Conservation (phyloP, 2,888 invertebrate genomes). For the Saturnia japonica region DNA sequence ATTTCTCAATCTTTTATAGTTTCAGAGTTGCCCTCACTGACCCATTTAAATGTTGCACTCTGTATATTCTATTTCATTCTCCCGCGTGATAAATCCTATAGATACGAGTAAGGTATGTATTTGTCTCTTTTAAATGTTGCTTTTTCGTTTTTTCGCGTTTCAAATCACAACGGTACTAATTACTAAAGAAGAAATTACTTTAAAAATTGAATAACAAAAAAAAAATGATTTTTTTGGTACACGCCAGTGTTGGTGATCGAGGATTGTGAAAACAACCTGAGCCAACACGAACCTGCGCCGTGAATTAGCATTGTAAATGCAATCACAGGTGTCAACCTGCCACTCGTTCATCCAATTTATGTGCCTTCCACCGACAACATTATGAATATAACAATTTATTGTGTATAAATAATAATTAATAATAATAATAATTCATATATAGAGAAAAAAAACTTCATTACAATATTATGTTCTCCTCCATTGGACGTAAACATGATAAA, state of each 20-base stretch:
- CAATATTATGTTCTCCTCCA: slow-evolving; percentile 29
- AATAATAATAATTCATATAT: slow-evolving; percentile 49
- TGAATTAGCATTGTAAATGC: slow-evolving; percentile 82
- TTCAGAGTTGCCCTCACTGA: no score
- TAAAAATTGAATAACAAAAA: background rate
- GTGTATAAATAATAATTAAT: slow-evolving; percentile 73
- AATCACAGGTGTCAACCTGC: slow-evolving; percentile 79
- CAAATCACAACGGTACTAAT: no score
- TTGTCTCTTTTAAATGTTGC: no score
- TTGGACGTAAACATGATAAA: background rate
- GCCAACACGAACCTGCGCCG: slow-evolving; percentile 71
- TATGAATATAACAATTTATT: slow-evolving; percentile 75
- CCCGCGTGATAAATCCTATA: no score
- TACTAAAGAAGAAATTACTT: no score
- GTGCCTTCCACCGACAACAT: slow-evolving; percentile 70
- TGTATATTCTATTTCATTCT: no score
- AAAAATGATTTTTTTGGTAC: slow-evolving; percentile 2
- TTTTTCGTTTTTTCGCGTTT: no score
- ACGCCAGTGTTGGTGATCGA: slow-evolving; percentile 17
- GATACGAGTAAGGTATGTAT: no score
- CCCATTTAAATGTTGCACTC: no score
- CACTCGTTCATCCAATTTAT: slow-evolving; percentile 77
- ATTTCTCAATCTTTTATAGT: no score
- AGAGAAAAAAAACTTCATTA: slow-evolving; percentile 57
- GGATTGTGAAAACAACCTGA: slow-evolving; percentile 49